Base-by-base conservation (phyloP, 64 coral and sea anemone species). In the Pocillopora verrucosa region DNA sequence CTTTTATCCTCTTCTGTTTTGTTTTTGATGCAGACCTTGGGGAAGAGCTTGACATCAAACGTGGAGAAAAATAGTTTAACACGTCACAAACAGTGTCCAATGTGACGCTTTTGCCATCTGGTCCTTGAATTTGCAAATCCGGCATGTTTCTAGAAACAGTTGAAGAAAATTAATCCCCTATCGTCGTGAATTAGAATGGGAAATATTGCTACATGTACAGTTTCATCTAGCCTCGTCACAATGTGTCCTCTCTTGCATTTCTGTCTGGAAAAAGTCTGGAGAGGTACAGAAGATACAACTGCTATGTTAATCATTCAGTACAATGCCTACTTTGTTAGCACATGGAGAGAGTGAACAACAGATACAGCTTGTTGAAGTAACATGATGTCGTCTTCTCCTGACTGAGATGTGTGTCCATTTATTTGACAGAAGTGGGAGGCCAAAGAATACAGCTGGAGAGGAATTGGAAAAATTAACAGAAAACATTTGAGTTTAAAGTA, bases 351-450 rank as follows among this genome's bases (percentile, higher is more conserved):
- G 25, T 89, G 36, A 56, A 76, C 30, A 7, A 79, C 10, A 69
- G 87, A 63, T 5, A 78, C 17, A 34, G 87, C 87, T 36, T 89
- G 26, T 7, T 89, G 87, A 20, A 89, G 60, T 67, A 63, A 69
- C 60, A 63, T 79, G 37, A 89, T 15, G 16, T 78, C 87, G 26
- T 68, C 87, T 26, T 77, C 87, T 41, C 76, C 76, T 56, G 76
- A 58, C 36, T 79, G 61, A 34, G 76, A 89, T 5, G 75, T 79
- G 87, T 79, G 64, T 16, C 87, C 87, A 79, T 89, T 89, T 65
- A 89, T n/a, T 79, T 89, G 87, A 34, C 60, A 26, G 45, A 89
- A 89, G 59, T 89, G 87, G 11, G 75, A 89, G 19, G 75, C 87
- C 64, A 89, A 76, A 68, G 75, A 67, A 68, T 79, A 69, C 45